Evolutionary conservation across 2,113 vertebrate genomes (phyloP).

Genomic region (Egretta garzetta): DNA sequence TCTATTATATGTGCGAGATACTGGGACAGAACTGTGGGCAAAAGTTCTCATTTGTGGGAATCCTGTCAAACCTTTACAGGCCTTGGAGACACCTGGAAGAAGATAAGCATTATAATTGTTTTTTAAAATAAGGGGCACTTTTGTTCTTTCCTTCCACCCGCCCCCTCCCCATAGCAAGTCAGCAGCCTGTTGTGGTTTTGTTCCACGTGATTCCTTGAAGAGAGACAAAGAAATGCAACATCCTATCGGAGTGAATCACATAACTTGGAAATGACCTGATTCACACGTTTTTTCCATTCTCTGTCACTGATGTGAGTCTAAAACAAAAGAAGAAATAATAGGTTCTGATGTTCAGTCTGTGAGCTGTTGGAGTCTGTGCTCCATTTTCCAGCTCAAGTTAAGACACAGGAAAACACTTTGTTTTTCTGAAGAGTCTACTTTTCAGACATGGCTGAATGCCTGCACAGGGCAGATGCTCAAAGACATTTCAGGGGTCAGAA

Average conservation of each 20-base stretch:
- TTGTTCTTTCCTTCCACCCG: background rate
- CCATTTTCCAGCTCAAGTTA: background rate
- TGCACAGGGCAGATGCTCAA: background rate
- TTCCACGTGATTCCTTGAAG: slow-evolving; percentile 61
- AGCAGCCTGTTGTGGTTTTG: slow-evolving; percentile 67
- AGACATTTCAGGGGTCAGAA: background rate
- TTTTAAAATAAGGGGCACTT: slow-evolving; percentile 42
- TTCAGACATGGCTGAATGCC: background rate
- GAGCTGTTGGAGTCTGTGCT: background rate
- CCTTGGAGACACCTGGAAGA: slow-evolving; percentile 34
- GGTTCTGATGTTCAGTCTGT: background rate
- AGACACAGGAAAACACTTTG: background rate
- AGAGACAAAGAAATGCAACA: slow-evolving; percentile 60
- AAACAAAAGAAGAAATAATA: background rate
- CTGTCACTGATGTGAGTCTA: background rate
- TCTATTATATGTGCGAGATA: background rate
- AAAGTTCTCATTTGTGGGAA: background rate
- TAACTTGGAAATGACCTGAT: slow-evolving; percentile 66
- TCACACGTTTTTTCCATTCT: slow-evolving; percentile 68
- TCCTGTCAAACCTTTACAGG: slow-evolving; percentile 8
- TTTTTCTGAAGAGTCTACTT: background rate
- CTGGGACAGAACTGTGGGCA: background rate
- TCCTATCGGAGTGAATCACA: slow-evolving; percentile 66
- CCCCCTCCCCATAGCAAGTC: slow-evolving; percentile 9
- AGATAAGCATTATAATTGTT: slow-evolving; percentile 3